Percentiles rank a stretch among this genome's conserved stretches.
phyloP scores from a whole-genome alignment of 2,888 invertebrate genomes.

The Caenorhabditis virilis region DNA sequence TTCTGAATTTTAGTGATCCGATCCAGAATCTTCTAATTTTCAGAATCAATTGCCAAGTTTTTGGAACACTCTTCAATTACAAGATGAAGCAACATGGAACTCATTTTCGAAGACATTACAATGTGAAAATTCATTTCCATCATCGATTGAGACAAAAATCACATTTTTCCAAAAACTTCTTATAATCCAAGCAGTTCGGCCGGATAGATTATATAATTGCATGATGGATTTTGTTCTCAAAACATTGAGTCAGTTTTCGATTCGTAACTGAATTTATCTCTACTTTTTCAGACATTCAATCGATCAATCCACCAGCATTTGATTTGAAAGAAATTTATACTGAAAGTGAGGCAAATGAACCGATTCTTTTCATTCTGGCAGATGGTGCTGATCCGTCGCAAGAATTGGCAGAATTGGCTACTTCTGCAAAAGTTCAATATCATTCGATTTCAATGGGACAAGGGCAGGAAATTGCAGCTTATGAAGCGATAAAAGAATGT shows the following conservation, averaged over 20 bases:
- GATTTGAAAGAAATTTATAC: conserved; percentile 74
- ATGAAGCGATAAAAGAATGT: conserved; percentile 70
- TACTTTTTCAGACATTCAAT: conserved; percentile 42
- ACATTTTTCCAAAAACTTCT: conserved; percentile 79
- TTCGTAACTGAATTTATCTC: background rate
- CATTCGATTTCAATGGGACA: conserved; percentile 73
- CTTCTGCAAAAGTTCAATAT: conserved; percentile 72
- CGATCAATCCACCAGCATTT: conserved; percentile 73
- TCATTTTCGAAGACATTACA: conserved; percentile 76
- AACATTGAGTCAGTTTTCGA: conserved; percentile 67
- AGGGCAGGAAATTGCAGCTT: conserved; percentile 49
- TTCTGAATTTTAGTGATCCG: conserved; percentile 70
- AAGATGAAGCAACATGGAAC: conserved; percentile 77
- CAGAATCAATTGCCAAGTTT: conserved; percentile 72
- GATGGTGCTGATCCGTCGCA: conserved; percentile 87
- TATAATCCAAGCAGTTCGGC: conserved; percentile 80
- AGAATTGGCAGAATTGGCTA: conserved; percentile 78
- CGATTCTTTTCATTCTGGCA: conserved; percentile 83
- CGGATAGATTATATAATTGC: conserved; percentile 82
- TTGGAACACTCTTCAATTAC: conserved; percentile 75
- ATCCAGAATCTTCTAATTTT: conserved; percentile 22
- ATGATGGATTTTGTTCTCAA: conserved; percentile 78
- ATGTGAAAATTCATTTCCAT: conserved; percentile 76
- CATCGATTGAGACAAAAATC: conserved; percentile 73
- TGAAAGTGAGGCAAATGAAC: conserved; percentile 74